Base-by-base conservation (phyloP, 2,797 vertebrate genomes). In the Coregonus ussuriensis region DNA sequence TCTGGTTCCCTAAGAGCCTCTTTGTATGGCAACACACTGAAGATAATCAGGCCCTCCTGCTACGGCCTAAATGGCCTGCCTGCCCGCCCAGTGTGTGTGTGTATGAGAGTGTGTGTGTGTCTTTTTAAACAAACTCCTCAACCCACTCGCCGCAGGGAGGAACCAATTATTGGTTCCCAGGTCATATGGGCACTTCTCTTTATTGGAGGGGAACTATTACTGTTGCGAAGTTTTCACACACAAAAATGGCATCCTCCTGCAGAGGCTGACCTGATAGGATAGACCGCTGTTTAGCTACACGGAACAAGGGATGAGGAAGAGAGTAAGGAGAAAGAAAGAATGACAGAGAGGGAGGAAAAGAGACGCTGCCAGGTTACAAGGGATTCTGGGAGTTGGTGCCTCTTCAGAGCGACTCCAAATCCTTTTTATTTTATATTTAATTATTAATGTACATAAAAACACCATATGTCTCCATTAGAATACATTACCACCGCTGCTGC, bases 1-100 rank as follows among this genome's bases (percentile, higher is more conserved):
- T 87, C 81, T 86, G 83, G 77, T 88, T 84, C 72, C 82, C 85
- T 83, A 70, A 90, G 89, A 91, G 90, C 82, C 82, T 89, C 92
- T 93, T 87, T 91, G 92, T 91, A 87, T 89, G 86, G 85, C 81
- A 88, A 92, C 88, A 91, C 68, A 76, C 82, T 87, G 85, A 91
- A 88, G 83, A 82, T 79, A 85, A 82, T 81, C 83, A 74, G 77
- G 81, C 62, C 78, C 72, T 82, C 79, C 84, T 81, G 80, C 54
- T 2, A 82, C 77, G 82, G 76, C 78, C 41, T 82, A 84, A 91
- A 92, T 86, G 83, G 78, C 81, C 35, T 15, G 67, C 68, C 76
- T 52, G 21, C 87, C 76, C 72, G 56, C 67, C 21, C 62, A 68
- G 31, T 15, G 66, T 56, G 54, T 56, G 41, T 41, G 35, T 35